These are phyloP conservation scores for Synergus gifuensis DNA, from an alignment of 2,888 invertebrate genomes.

Conservation along the genomic window DNA sequence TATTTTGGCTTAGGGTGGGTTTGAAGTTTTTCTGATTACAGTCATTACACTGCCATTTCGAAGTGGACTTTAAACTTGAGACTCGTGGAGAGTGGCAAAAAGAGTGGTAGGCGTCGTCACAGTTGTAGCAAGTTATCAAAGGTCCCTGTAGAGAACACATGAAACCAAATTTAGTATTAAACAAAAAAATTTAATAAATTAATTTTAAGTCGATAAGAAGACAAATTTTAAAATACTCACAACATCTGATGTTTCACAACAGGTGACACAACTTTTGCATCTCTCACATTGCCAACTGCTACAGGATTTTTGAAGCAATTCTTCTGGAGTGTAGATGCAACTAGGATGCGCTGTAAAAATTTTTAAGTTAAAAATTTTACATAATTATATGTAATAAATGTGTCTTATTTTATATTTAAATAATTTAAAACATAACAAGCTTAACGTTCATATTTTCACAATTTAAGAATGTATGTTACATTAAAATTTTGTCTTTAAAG, in stretches of 20 bases:
- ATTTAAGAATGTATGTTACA: neutral
- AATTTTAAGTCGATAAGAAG: neutral
- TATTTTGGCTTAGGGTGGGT: constrained; percentile 54
- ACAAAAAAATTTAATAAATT: neutral
- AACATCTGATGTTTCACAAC: constrained; percentile 87
- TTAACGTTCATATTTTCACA: too few species aligned
- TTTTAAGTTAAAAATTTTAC: constrained; percentile 45
- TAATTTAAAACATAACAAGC: too few species aligned
- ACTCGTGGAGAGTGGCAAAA: constrained; percentile 88
- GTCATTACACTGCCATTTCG: constrained; percentile 86
- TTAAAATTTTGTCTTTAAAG: too few species aligned
- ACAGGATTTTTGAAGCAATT: constrained; percentile 83
- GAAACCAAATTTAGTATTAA: neutral
- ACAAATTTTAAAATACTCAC: constrained; percentile 78
- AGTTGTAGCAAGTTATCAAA: constrained; percentile 88
- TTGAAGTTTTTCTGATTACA: constrained; percentile 77
- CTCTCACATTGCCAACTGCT: constrained; percentile 93
- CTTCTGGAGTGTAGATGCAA: constrained; percentile 83
- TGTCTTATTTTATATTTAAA: neutral
- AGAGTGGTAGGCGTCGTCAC: constrained; percentile 92
- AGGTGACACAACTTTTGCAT: constrained; percentile 92
- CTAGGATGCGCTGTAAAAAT: constrained; percentile 82
- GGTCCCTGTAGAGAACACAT: constrained; percentile 79
- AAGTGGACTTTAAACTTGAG: constrained; percentile 79
- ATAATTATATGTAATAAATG: neutral